Percentiles rank a stretch among this genome's conserved stretches.
phyloP scores from a whole-genome alignment of 2,888 invertebrate species.

The Yponomeuta malinellus region DNA sequence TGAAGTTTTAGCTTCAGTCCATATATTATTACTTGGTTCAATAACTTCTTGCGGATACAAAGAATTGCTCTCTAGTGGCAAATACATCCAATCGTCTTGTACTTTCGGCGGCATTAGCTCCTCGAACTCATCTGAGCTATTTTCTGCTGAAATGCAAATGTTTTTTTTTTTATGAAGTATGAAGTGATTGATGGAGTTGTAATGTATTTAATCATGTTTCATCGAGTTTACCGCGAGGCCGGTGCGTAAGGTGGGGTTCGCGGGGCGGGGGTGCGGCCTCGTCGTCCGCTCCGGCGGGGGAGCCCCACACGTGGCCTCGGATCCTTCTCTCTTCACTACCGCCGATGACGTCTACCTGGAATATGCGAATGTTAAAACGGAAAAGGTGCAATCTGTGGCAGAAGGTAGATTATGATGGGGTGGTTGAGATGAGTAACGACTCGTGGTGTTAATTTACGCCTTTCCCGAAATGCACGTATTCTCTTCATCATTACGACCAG shows the following conservation, averaged over 20 bases:
- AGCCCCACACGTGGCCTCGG: conserved; percentile 67
- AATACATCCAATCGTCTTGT: conserved; percentile 64
- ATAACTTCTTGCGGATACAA: conserved; percentile 18
- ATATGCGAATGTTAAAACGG: conserved; percentile 16
- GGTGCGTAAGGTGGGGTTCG: conserved; percentile 33
- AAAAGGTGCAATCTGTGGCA: background rate
- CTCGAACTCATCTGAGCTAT: conserved; percentile 70
- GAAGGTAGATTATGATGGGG: background rate
- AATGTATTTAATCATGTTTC: conserved; percentile 31
- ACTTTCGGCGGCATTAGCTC: conserved; percentile 43
- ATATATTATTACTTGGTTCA: conserved; percentile 10
- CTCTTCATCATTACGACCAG: too few relatives aligned
- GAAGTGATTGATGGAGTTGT: conserved; percentile 25
- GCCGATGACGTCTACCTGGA: conserved; percentile 40
- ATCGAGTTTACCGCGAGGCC: conserved; percentile 57
- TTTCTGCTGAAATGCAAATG: conserved; percentile 70
- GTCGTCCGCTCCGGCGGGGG: conserved; percentile 61
- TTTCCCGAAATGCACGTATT: too few relatives aligned
- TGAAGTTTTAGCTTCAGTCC: conserved; percentile 21
- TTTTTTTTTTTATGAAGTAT: conserved; percentile 56
- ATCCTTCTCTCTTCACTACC: conserved; percentile 46
- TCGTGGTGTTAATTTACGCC: too few relatives aligned
- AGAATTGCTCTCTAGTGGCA: conserved; percentile 40
- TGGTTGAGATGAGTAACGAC: too few relatives aligned
- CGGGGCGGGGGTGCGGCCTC: conserved; percentile 52